Evolutionary conservation across 2,113 vertebrate species (phyloP).

Genomic region (Phylloscopus whistleri): DNA sequence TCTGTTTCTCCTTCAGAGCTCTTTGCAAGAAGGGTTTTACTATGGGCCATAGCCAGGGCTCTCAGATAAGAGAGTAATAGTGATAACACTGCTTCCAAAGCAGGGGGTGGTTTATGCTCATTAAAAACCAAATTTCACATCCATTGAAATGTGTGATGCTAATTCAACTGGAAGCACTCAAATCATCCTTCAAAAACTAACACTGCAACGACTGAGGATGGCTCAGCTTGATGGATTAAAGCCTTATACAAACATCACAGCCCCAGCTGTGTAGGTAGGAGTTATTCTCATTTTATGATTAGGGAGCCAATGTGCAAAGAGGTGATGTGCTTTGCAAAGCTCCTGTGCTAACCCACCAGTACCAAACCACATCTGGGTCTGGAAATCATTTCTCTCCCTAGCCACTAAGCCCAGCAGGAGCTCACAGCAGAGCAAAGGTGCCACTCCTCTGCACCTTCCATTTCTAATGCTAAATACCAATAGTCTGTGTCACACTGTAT

Average conservation of each 20-base stretch:
- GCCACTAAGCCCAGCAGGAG: rapidly evolving
- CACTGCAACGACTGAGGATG: background rate
- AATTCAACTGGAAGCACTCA: background rate
- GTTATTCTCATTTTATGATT: background rate
- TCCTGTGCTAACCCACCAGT: background rate
- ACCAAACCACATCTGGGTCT: background rate
- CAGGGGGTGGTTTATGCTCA: background rate
- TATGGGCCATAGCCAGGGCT: background rate
- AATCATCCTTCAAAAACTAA: background rate
- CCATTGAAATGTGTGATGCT: background rate
- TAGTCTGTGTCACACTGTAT: background rate
- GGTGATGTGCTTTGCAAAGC: background rate
- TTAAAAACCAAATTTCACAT: background rate
- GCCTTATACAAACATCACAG: background rate
- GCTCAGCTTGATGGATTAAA: background rate
- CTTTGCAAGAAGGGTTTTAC: background rate
- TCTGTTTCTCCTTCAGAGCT: background rate
- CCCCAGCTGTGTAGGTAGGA: background rate
- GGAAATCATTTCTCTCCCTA: background rate
- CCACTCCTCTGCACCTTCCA: background rate
- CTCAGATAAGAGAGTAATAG: background rate
- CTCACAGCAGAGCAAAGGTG: background rate
- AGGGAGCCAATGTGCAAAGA: background rate
- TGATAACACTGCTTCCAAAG: background rate
- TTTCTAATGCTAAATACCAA: background rate